Percentiles rank a stretch among this genome's conserved stretches.
Evolutionary conservation across 2,888 invertebrate genomes (phyloP).

Genomic region (Cylloceria caligata): DNA sequence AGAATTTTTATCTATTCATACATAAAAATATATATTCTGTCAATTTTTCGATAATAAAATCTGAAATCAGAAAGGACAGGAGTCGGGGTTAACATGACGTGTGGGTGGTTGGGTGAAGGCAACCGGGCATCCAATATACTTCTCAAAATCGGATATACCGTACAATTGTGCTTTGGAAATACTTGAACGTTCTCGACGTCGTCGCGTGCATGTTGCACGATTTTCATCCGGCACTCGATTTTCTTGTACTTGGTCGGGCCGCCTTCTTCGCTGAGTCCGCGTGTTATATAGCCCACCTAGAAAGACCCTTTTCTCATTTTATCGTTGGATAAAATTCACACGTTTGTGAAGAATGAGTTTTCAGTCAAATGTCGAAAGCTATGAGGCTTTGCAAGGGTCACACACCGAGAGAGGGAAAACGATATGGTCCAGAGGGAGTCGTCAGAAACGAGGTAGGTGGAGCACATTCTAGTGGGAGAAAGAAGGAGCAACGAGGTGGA

Average conservation of each 20-base stretch:
- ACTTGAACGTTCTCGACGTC: conserved; percentile 18
- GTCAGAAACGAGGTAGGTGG: conserved; percentile 38
- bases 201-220: background rate
- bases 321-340: conserved; percentile 57
- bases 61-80: background rate
- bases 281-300: background rate
- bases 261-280: background rate
- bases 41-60: conserved; percentile 43
- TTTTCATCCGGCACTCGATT: conserved; percentile 1
- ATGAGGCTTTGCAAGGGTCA: background rate
- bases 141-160: conserved; percentile 29
- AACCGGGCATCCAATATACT: conserved; percentile 50
- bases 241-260: background rate
- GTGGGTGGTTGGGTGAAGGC: conserved; percentile 1
- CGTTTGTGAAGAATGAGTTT: conserved; percentile 53
- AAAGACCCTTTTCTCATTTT: conserved; percentile 23
- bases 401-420: conserved; percentile 37
- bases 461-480: background rate
- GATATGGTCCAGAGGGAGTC: conserved; percentile 53
- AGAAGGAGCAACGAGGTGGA: conserved; percentile 21
- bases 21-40: conserved; percentile 35
- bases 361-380: conserved; percentile 37
- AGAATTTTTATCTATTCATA: conserved; percentile 12
- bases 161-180: conserved; percentile 30
- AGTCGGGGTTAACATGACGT: conserved; percentile 12